These are phyloP conservation scores for Helleia helle DNA, from an alignment of 2,888 invertebrate species.

Conservation along the genomic window DNA sequence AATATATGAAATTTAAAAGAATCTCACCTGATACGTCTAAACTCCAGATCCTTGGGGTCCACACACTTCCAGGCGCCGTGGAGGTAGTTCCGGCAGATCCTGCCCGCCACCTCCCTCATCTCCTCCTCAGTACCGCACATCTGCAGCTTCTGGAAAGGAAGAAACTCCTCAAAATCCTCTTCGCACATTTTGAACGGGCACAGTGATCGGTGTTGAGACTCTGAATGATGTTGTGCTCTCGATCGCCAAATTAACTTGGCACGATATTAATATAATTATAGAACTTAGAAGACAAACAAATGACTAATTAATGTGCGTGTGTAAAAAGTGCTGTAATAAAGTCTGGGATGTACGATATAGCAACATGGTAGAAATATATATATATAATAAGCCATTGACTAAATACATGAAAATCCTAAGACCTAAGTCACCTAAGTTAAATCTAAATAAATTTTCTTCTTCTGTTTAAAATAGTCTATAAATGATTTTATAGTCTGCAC, in stretches of 20 bases:
- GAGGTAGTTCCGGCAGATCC: constrained; percentile 91
- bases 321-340: too few relatives aligned
- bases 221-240: constrained; percentile 5
- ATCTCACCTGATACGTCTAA: constrained; percentile 90
- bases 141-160: constrained; percentile 58
- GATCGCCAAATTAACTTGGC: constrained; percentile 5
- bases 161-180: not conserved
- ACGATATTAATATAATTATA: constrained; percentile 3
- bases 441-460: too few relatives aligned
- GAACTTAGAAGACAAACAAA: not conserved
- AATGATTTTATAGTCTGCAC: too few relatives aligned
- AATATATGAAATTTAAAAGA: too few relatives aligned
- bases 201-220: not conserved
- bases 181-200: not conserved
- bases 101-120: constrained; percentile 87
- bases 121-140: constrained; percentile 80
- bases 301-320: too few relatives aligned
- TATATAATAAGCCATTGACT: too few relatives aligned
- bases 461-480: too few relatives aligned
- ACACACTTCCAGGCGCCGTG: constrained; percentile 93
- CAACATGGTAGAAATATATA: too few relatives aligned
- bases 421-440: too few relatives aligned
- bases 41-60: constrained; percentile 81
- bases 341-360: too few relatives aligned
- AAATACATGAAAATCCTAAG: too few relatives aligned